phyloP scores from a whole-genome alignment of 2,113 vertebrate genomes.

The Ictalurus punctatus region DNA sequence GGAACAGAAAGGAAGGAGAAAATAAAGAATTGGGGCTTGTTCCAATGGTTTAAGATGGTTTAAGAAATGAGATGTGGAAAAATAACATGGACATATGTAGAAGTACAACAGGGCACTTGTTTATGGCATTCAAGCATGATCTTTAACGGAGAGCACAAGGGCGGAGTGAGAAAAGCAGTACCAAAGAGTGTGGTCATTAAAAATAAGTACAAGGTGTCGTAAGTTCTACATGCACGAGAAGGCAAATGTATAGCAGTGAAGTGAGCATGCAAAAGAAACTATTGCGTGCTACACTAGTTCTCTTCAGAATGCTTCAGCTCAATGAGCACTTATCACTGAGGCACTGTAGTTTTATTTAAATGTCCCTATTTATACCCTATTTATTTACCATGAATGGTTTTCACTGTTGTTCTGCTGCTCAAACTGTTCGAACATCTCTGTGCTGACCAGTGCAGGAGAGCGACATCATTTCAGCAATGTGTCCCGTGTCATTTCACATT shows the following conservation, averaged over 20 bases:
- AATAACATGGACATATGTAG: background rate
- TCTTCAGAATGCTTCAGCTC: too few relatives aligned
- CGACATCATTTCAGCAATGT: background rate
- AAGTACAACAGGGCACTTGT: background rate
- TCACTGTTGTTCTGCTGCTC: background rate
- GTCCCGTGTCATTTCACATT: background rate
- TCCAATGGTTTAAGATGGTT: background rate
- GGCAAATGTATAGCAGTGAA: too few relatives aligned
- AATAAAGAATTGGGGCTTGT: background rate
- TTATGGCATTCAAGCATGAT: background rate
- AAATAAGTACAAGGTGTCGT: too few relatives aligned
- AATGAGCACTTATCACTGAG: too few relatives aligned
- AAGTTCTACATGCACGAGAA: too few relatives aligned
- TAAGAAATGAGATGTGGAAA: background rate
- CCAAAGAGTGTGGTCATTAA: too few relatives aligned
- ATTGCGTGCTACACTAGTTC: background rate
- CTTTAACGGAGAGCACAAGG: too few relatives aligned
- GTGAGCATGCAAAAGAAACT: too few relatives aligned
- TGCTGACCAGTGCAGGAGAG: background rate
- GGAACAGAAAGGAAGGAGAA: background rate
- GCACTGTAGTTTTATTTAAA: too few relatives aligned
- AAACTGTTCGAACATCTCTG: background rate
- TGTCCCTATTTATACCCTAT: background rate
- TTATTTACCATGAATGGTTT: background rate
- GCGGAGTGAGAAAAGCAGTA: too few relatives aligned